A percentile compares a stretch with the other conserved stretches of the same genome.
These are phyloP conservation scores for Halyomorpha halys DNA, from an alignment of 1,140 invertebrate genomes.

Conservation along the genomic window DNA sequence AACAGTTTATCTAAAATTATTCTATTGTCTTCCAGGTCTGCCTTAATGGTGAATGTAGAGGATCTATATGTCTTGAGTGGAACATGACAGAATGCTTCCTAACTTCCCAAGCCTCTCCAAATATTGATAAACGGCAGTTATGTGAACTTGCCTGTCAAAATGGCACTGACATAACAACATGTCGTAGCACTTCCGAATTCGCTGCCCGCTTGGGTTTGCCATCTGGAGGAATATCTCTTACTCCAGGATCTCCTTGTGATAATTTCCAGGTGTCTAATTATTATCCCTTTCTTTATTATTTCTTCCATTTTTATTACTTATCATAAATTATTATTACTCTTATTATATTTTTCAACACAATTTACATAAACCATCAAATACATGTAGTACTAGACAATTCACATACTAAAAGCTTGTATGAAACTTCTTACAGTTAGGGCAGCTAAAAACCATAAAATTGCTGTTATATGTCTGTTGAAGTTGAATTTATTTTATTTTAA, in stretches of 20 bases:
- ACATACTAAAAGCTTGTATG: no score
- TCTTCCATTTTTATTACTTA: not conserved
- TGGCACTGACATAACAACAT: conserved; percentile 62
- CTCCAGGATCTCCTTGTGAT: conserved; percentile 93
- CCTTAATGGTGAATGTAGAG: conserved; percentile 83
- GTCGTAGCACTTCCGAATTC: conserved; percentile 77
- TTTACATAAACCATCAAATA: no score
- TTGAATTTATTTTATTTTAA: no score
- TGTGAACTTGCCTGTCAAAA: conserved; percentile 95
- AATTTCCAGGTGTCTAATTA: conserved; percentile 72
- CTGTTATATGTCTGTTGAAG: no score
- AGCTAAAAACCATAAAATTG: no score
- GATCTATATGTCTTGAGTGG: conserved; percentile 91
- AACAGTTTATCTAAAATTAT: not conserved
- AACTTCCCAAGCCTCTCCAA: conserved; percentile 70
- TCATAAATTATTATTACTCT: no score
- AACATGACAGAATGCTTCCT: conserved; percentile 92
- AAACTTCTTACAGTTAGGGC: no score
- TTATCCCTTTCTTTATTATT: not conserved
- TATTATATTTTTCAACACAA: no score
- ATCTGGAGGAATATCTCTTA: conserved; percentile 72
- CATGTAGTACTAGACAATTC: no score
- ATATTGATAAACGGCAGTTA: conserved; percentile 73
- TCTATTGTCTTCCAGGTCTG: conserved; percentile 57
- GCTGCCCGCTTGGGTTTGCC: conserved; percentile 61